Percentiles rank a stretch among this genome's conserved stretches.
Conservation (phyloP, 1,140 invertebrate genomes). For the Metopolophium dirhodum region DNA sequence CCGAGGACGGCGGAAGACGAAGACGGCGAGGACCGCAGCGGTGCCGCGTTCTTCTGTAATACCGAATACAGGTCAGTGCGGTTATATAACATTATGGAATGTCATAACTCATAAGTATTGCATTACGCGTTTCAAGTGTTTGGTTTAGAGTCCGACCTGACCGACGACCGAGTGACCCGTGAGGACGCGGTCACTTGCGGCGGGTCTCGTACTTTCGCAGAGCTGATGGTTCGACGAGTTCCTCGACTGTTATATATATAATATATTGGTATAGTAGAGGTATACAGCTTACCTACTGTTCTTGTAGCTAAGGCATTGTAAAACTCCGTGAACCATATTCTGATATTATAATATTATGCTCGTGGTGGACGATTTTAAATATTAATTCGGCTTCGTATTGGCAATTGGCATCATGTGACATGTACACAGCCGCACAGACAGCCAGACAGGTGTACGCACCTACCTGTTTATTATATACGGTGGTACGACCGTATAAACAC, state of each 20-base stretch:
- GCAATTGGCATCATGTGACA: background rate
- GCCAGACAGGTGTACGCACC: background rate
- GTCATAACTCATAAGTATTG: background rate
- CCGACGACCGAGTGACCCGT: background rate
- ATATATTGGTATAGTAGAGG: too few relatives aligned
- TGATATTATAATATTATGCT: too few relatives aligned
- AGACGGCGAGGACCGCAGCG: background rate
- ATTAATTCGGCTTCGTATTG: background rate
- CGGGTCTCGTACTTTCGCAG: background rate
- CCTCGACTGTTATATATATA: background rate
- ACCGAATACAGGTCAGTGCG: conserved; percentile 39
- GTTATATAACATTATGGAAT: background rate
- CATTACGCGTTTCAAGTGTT: background rate
- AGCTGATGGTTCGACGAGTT: background rate
- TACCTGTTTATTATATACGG: background rate
- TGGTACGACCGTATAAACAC: background rate
- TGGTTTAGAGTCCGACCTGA: background rate
- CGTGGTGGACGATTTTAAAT: background rate
- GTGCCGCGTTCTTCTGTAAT: conserved; percentile 38
- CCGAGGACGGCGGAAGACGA: background rate
- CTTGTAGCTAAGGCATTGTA: too few relatives aligned
- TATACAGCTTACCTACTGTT: too few relatives aligned
- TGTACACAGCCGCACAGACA: too few relatives aligned
- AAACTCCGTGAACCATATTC: too few relatives aligned
- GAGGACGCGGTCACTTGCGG: background rate